Evolutionary conservation across 2,797 vertebrate species (phyloP), one percentile per base, ranked within the genome.

Genomic region (Chiroxiphia lanceolata): DNA sequence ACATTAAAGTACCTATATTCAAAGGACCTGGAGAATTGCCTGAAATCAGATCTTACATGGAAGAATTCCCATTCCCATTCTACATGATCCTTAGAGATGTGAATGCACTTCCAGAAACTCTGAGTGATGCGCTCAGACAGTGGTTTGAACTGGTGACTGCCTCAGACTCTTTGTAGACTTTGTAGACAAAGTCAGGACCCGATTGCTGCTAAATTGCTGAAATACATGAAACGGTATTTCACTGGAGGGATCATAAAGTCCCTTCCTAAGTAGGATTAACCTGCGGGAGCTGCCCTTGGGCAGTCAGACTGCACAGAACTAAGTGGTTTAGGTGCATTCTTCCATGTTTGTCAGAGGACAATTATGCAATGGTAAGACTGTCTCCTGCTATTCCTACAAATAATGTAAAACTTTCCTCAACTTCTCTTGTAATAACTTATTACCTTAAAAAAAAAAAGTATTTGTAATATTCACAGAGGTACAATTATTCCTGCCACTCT

Each of bases 1-100:
- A 99, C 97, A 99, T 99, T 97, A 99, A 99, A 98, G 99, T 99
- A 84, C 99, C 99, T 64, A 98, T 99, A 93, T 99, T 99, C 97
- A 99, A 98, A 97, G 98, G 98, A 20, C 98, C 98, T 1, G 99
- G 99, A 89, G 99, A 99, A 93, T 92, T 99, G 92, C 99, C 99
- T 3, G 99, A 99, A 97, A 99, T 99, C 97, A 98, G 98, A 89
- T 99, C 99, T 44, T 99, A 99, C 97, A 99, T 99, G 98, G 99
- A 99, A 6, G 99, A 99, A 97, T 99, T 99, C 96, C 99, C 99
- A 2, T 99, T 99, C 97, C 99, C 99, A 0, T 99, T 99, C 97
- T 99, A 99, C 75, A 94, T 99, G 94, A 99, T 99, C 97, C 98
- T 99, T 65, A 97, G 99, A 33, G 98, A 99, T 17, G 98, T 99